Base-by-base conservation (phyloP, 2,888 invertebrate genomes). In the Tenodera sinensis region DNA sequence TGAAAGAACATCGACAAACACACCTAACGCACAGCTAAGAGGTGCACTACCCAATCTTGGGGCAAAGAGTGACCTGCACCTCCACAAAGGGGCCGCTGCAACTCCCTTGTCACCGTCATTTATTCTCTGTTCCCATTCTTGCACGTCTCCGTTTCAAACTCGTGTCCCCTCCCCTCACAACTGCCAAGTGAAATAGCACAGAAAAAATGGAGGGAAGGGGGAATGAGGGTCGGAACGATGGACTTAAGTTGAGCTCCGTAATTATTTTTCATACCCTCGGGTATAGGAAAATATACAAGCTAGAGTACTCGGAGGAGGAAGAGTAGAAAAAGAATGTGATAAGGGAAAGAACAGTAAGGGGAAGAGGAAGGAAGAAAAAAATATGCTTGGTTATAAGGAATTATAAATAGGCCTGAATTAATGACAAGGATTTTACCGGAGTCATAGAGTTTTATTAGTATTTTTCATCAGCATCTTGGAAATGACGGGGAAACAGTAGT, bases 261-360 rank as follows among this genome's bases (percentile, higher is more conserved):
- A 90, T 90, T 90, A 90, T 90, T 90, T 90, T 89, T 89, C 90
- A 89, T 90, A 85, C 90, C 90, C 89, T 89, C 86, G 90, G 90
- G 90, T 90, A 89, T 85, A 89, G 88, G 83, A 83, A 90, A 90
- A 90, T 89, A 90, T 88, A 90, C 90, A 89, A 90, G 89, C 88
- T 85, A 89, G 85, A 88, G 84, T 28, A 30, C 85, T 85, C 28
- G 83, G 84, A 87, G 87, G 87, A 84, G 84, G 87, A 89, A 83
- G 82, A 15, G 30, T 28, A 28, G 30, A n/a, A n/a, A 54, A 83
- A 71, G 89, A 27, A 15, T 34, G 30, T 28, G n/a, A 81, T 34
- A 85, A 85, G 85, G 71, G 85, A 82, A 82, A 28, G 85, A 71
- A 71, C 20, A 15, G 54, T 71, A 20, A 71, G 20, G 54, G 54